A percentile compares a stretch with the other conserved stretches of the same genome.
These are phyloP conservation scores for Mycteria americana DNA, from an alignment of 2,797 vertebrate genomes.

Conservation along the genomic window DNA sequence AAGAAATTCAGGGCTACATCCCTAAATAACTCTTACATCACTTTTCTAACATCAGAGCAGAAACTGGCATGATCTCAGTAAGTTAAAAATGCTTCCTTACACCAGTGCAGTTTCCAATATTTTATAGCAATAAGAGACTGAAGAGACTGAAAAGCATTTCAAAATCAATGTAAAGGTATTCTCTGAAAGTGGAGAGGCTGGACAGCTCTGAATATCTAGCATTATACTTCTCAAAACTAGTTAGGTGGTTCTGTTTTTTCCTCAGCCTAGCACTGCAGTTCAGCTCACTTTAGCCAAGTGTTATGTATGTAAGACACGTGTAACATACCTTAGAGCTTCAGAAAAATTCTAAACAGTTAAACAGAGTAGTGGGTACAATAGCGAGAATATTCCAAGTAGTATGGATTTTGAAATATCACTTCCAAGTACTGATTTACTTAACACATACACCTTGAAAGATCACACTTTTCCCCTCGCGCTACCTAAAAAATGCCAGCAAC, in stretches of 20 bases:
- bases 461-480: rapidly evolving
- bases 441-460: neutral
- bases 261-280: neutral
- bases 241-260: neutral
- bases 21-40: conserved; percentile 56
- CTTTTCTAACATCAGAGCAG: conserved; percentile 4
- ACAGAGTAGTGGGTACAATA: neutral
- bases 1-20: conserved; percentile 3
- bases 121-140: neutral
- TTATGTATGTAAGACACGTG: neutral
- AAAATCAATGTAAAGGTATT: neutral
- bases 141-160: neutral
- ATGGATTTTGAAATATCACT: neutral
- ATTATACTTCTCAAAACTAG: neutral
- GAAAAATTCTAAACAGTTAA: neutral
- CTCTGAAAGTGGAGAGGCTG: neutral
- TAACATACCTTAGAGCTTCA: neutral
- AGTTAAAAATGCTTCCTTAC: conserved; percentile 1
- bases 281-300: neutral
- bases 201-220: neutral
- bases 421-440: neutral
- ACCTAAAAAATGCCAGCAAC: neutral
- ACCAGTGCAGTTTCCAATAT: neutral
- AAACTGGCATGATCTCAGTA: neutral
- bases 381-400: neutral